Conservation (phyloP, 2,888 invertebrate species). For the Heliconius ismenius region DNA sequence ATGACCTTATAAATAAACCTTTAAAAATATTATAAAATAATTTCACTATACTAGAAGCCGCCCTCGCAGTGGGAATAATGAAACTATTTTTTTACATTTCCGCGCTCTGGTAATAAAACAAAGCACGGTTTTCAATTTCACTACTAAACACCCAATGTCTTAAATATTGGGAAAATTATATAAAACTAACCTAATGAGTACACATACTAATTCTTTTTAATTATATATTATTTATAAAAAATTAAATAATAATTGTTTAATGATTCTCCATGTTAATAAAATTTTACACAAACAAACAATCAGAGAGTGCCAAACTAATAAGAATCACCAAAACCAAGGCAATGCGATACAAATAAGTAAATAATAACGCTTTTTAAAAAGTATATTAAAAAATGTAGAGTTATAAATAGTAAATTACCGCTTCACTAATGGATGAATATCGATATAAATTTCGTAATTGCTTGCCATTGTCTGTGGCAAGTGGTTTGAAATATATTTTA, state of each 20-base stretch:
- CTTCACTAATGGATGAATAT: slow-evolving; percentile 7
- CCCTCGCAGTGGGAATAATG: too few relatives aligned
- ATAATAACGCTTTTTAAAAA: background rate
- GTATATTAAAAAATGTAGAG: background rate
- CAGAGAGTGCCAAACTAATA: background rate
- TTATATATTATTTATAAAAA: too few relatives aligned
- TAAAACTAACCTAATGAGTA: background rate
- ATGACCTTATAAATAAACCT: too few relatives aligned
- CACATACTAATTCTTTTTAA: background rate
- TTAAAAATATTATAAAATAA: too few relatives aligned
- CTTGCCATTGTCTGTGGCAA: background rate
- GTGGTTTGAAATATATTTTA: slow-evolving; percentile 10
- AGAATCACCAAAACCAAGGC: background rate
- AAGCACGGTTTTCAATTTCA: too few relatives aligned
- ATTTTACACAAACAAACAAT: background rate
- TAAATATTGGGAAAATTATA: too few relatives aligned
- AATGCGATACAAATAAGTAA: background rate
- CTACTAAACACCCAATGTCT: too few relatives aligned
- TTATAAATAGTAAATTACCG: slow-evolving; percentile 5
- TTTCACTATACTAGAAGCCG: too few relatives aligned
- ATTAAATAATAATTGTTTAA: background rate
- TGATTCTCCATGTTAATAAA: background rate
- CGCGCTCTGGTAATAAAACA: too few relatives aligned
- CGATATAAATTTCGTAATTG: slow-evolving; percentile 8
- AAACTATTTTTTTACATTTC: too few relatives aligned